phyloP scores from a whole-genome alignment of 2,113 vertebrate genomes.

The Xerus inauris region DNA sequence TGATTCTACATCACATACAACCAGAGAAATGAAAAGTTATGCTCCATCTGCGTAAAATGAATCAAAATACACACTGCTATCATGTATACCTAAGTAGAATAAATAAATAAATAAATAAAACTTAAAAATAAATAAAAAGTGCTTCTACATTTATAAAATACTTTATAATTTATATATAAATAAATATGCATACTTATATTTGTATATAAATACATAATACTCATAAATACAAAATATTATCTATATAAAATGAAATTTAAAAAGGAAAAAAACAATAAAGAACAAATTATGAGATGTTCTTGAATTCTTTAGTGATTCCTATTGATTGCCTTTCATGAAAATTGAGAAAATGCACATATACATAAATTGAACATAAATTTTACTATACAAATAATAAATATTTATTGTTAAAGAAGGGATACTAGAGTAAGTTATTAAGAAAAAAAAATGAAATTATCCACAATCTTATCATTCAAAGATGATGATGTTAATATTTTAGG shows the following conservation, averaged over 20 bases:
- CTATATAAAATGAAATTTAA: background rate
- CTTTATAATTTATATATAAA: no score
- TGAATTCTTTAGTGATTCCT: constrained; percentile 14
- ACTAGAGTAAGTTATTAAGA: background rate
- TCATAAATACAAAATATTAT: no score
- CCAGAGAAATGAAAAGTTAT: no score
- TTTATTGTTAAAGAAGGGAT: background rate
- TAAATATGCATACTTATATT: no score
- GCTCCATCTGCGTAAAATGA: no score
- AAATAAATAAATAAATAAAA: no score
- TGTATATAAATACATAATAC: no score
- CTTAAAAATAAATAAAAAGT: no score
- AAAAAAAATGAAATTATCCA: background rate
- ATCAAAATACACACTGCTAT: no score
- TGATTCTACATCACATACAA: no score
- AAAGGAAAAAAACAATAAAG: background rate
- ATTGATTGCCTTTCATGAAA: background rate
- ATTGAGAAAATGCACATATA: background rate
- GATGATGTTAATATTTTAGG: background rate
- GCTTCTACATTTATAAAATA: no score
- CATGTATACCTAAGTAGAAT: no score
- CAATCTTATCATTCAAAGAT: background rate
- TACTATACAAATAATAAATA: background rate
- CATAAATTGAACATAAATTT: background rate
- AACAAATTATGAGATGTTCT: background rate